Evolutionary conservation across 2,113 vertebrate species (phyloP).

Genomic region (Nerophis lumbriciformis): DNA sequence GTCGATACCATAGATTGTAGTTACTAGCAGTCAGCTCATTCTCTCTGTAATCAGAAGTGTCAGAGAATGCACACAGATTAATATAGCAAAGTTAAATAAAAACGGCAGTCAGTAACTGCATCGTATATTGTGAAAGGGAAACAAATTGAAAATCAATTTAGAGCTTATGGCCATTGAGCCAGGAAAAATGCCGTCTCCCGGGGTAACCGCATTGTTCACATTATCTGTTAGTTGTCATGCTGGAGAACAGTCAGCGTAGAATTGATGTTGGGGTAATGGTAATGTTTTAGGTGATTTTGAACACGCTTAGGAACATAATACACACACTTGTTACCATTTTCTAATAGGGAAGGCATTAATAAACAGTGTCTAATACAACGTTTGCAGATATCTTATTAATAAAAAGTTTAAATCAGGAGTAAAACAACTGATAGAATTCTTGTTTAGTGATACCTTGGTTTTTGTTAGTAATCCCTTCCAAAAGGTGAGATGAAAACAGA

Average conservation of each 20-base stretch:
- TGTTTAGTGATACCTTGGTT: too few species aligned
- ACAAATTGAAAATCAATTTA: slow-evolving; percentile 59
- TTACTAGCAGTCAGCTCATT: background rate
- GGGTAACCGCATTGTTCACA: slow-evolving; percentile 13
- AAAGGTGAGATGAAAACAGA: too few species aligned
- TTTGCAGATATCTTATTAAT: too few species aligned
- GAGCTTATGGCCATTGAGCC: slow-evolving; percentile 40
- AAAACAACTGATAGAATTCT: too few species aligned
- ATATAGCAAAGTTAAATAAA: slow-evolving; percentile 34
- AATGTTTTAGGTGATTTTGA: too few species aligned
- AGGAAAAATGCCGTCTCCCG: slow-evolving; percentile 30
- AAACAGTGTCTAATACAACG: too few species aligned
- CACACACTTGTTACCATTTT: too few species aligned
- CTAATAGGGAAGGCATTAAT: too few species aligned
- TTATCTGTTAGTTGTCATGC: slow-evolving; percentile 8
- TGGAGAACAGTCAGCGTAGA: background rate
- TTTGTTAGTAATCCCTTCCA: too few species aligned
- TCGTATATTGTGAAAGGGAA: slow-evolving; percentile 30
- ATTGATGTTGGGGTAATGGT: too few species aligned
- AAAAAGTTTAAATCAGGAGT: too few species aligned
- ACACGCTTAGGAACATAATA: too few species aligned
- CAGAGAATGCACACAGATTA: slow-evolving; percentile 5
- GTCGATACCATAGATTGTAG: background rate
- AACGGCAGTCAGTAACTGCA: slow-evolving; percentile 28
- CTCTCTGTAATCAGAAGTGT: background rate